phyloP scores from a whole-genome alignment of 64 coral and sea anemone species.

The Porites australiensis region DNA sequence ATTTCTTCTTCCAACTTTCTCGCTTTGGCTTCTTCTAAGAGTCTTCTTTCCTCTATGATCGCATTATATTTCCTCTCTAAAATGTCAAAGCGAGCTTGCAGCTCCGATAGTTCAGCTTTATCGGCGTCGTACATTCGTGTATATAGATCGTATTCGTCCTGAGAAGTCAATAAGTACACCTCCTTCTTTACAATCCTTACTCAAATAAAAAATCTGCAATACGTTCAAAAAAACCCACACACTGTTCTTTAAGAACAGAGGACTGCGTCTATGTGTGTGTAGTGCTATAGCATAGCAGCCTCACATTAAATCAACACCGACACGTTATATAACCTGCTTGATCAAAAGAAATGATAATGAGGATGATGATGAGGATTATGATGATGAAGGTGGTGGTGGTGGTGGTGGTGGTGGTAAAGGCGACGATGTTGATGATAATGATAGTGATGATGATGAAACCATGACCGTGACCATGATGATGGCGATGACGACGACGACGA shows the following conservation, averaged over 20 bases:
- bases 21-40: constrained; percentile 60
- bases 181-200: too few relatives aligned
- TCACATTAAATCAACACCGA: too few relatives aligned
- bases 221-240: background rate
- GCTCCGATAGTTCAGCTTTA: constrained; percentile 60
- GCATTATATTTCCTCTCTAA: constrained; percentile 77
- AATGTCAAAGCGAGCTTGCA: constrained; percentile 69
- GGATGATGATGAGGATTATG: too few relatives aligned
- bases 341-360: too few relatives aligned
- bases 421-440: too few relatives aligned
- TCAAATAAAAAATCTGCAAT: background rate
- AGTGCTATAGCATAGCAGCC: too few relatives aligned
- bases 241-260: too few relatives aligned
- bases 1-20: constrained; percentile 55
- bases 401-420: too few relatives aligned
- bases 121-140: constrained; percentile 80
- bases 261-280: too few relatives aligned
- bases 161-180: background rate
- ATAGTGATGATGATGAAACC: too few relatives aligned
- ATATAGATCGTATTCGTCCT: constrained; percentile 88
- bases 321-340: too few relatives aligned
- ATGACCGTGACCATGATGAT: background rate
- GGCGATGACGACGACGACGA: background rate
- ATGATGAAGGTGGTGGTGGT: too few relatives aligned
- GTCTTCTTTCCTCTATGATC: constrained; percentile 82